phyloP scores from a whole-genome alignment of 2,113 vertebrate species.

The Dicerorhinus sumatrensis region DNA sequence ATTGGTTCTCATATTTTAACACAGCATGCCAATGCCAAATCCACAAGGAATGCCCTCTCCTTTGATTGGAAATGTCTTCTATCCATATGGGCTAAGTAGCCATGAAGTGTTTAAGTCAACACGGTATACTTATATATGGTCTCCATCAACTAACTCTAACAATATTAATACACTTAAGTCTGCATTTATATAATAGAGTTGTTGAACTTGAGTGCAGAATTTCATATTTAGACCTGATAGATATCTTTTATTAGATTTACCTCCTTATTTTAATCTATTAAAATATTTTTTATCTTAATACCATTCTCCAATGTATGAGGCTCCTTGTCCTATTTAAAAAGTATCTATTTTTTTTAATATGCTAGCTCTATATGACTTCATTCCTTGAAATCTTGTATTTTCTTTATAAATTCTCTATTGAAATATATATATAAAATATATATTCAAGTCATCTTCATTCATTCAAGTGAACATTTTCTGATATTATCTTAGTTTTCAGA shows the following conservation, averaged over 20 bases:
- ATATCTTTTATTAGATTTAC: not conserved
- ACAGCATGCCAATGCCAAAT: not conserved
- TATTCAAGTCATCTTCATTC: not conserved
- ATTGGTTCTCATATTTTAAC: constrained; percentile 25
- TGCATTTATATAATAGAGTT: not conserved
- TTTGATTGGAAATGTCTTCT: not conserved
- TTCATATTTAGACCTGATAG: not conserved
- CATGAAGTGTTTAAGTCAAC: constrained; percentile 37
- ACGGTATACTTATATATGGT: not conserved
- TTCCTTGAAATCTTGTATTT: not conserved
- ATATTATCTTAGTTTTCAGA: constrained; percentile 5
- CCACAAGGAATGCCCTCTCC: not conserved
- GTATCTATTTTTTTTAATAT: not conserved
- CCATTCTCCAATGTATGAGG: not conserved
- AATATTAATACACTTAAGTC: not conserved
- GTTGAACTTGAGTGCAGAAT: not conserved
- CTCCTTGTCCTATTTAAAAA: not conserved
- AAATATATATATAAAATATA: not conserved
- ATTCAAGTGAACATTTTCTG: not conserved
- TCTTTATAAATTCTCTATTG: not conserved
- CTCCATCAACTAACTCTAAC: not conserved
- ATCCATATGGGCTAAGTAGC: not conserved
- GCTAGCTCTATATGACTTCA: not conserved
- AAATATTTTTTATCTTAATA: constrained; percentile 13
- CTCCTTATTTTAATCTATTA: not conserved